Base-by-base conservation (phyloP, 1,140 invertebrate genomes). In the Drosophila quadrilineata region DNA sequence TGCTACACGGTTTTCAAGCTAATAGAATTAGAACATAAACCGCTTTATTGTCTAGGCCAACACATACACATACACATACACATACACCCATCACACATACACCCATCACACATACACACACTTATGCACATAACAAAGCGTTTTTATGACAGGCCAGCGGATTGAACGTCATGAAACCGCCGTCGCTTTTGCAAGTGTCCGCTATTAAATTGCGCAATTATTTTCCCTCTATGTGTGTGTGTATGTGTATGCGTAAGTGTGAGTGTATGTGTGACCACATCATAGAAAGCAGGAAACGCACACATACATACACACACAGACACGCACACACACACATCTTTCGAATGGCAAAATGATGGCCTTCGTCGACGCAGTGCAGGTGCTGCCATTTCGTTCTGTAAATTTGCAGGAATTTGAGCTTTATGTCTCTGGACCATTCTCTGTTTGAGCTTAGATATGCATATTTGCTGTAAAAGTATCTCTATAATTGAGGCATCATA, bases 11-110 rank as follows among this genome's bases (percentile, higher is more conserved):
- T 60, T 65, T 71, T 71, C 59, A 38, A 58, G 64, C 77, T 82
- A 82, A 82, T 82, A 82, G 77, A 82, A 82, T 82, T 82, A 84
- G 77, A 77, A 53, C 73, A 82, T 82, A 82, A 82, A 82, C 77
- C 73, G 69, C 77, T 82, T 82, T 77, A 84, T 82, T 73, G 73
- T 63, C 72, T 43, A 62, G 56, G 50, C 50, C 38, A 17, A 28
- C 45, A 38, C 36, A 53, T 21, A 41, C 41, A 35, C 14, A 10
- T n/a, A 38, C 46, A 58, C 38, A 49, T 28, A 16, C 14, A 58
- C 40, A 10, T 41, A 33, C 12, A 46, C 19, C 29, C 22, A 29
- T n/a, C 45, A 50, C 12, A 36, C 26, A 19, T 21, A n/a, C 24
- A 12, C 3, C 22, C 16, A 54, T 53, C 17, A 10, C 52, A 31